These are phyloP conservation scores for Leptopilina clavipes DNA, from an alignment of 1,140 invertebrate species.

Conservation along the genomic window DNA sequence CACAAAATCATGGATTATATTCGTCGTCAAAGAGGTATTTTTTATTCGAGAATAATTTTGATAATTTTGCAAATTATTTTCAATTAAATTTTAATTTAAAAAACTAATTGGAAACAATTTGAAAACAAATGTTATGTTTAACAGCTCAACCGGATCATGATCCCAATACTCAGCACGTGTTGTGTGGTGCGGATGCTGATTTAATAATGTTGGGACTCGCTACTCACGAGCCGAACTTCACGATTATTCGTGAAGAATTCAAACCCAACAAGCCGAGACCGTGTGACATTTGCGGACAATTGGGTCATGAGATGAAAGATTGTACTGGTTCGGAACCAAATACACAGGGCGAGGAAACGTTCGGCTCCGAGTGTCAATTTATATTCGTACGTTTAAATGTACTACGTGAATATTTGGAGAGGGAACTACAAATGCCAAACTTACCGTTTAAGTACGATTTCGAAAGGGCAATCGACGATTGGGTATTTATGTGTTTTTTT, in stretches of 20 bases:
- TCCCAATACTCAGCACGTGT: conserved; percentile 97
- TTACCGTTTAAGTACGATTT: conserved; percentile 94
- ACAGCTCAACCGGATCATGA: conserved; percentile 95
- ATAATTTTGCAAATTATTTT: not conserved
- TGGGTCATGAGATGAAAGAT: conserved; percentile 97
- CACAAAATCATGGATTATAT: conserved; percentile 99
- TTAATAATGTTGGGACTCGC: conserved; percentile 99
- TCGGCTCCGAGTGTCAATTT: conserved; percentile 85
- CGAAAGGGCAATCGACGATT: conserved; percentile 95
- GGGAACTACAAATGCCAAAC: conserved; percentile 93
- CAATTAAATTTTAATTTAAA: too few species aligned
- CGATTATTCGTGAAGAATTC: conserved; percentile 98
- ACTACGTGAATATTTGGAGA: conserved; percentile 95
- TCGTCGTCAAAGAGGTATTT: conserved; percentile 90
- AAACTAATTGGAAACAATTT: not conserved
- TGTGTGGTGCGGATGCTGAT: conserved; percentile 99
- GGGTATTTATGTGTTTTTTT: conserved; percentile 99
- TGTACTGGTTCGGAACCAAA: conserved; percentile 84
- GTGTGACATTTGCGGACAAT: conserved; percentile 97
- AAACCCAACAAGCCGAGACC: conserved; percentile 97
- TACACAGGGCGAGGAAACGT: conserved; percentile 75
- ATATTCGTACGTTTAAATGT: conserved; percentile 95
- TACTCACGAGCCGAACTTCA: conserved; percentile 99
- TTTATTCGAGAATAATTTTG: not conserved
- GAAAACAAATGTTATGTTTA: conserved; percentile 46